Evolutionary conservation across 2,888 invertebrate genomes (phyloP).

Genomic region (Dryobota labecula): DNA sequence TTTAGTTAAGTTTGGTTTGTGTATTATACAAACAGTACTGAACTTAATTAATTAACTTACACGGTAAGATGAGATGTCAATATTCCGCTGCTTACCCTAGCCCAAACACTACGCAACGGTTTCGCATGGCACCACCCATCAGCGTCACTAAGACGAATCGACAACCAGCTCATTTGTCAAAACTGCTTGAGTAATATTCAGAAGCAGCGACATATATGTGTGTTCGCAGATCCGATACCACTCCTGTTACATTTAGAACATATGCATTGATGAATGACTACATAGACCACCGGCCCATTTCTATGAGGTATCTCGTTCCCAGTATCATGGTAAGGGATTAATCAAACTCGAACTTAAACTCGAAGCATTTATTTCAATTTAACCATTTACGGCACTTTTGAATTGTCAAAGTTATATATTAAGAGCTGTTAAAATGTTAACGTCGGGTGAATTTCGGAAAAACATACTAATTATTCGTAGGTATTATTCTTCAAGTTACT

Average conservation of each 20-base stretch:
- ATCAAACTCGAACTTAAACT: no score
- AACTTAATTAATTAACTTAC: no score
- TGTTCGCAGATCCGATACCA: neutral
- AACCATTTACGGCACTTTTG: no score
- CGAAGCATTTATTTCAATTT: no score
- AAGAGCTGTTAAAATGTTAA: neutral
- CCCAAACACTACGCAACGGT: neutral
- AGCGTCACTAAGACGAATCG: conserved; percentile 20
- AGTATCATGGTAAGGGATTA: neutral
- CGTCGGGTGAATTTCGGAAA: neutral
- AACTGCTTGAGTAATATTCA: conserved; percentile 16
- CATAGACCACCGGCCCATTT: neutral
- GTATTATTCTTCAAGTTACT: neutral
- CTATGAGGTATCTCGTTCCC: no score
- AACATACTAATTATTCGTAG: neutral
- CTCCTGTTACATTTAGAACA: neutral
- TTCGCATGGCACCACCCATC: conserved; percentile 5
- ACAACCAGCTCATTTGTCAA: conserved; percentile 26
- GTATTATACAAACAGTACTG: no score
- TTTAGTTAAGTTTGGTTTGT: neutral
- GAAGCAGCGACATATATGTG: neutral
- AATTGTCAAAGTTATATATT: no score
- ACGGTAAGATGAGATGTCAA: neutral
- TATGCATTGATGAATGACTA: conserved; percentile 12
- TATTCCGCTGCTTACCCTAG: neutral